Evolutionary conservation across 2,113 vertebrate species (phyloP).

Genomic region (Pterophyllum scalare): DNA sequence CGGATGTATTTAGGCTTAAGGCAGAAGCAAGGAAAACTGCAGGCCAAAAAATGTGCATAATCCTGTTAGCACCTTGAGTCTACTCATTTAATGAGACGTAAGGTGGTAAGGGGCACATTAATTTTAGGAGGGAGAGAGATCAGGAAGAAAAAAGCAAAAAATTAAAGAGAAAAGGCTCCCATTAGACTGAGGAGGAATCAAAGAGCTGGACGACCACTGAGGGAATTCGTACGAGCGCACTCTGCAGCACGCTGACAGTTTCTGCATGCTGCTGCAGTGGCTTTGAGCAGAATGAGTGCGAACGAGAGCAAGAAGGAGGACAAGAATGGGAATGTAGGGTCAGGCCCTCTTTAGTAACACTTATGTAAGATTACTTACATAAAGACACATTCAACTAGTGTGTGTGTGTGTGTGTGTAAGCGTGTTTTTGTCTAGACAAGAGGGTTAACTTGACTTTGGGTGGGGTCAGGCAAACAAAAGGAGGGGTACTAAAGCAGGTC

Average conservation of each 20-base stretch:
- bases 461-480: slow-evolving; percentile 41
- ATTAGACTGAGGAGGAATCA: slow-evolving; percentile 21
- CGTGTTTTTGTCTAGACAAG: slow-evolving; percentile 35
- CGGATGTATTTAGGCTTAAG: slow-evolving; percentile 3
- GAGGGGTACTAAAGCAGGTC: slow-evolving; percentile 57
- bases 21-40: slow-evolving; percentile 10
- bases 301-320: slow-evolving; percentile 40
- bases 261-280: slow-evolving; percentile 21
- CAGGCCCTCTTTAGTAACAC: slow-evolving; percentile 45
- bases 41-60: slow-evolving; percentile 32
- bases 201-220: slow-evolving; percentile 17
- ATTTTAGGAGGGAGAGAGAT: neutral
- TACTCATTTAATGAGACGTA: slow-evolving; percentile 19
- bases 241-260: slow-evolving; percentile 39
- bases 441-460: slow-evolving; percentile 33
- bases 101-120: slow-evolving; percentile 4
- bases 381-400: slow-evolving; percentile 46
- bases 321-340: slow-evolving; percentile 48
- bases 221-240: slow-evolving; percentile 4
- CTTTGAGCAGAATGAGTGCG: slow-evolving; percentile 1
- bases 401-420: slow-evolving; percentile 38
- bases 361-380: slow-evolving; percentile 77
- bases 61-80: slow-evolving; percentile 28
- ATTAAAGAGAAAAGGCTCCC: neutral
- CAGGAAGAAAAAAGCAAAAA: neutral